Evolutionary conservation across 2,888 invertebrate species (phyloP).

Genomic region (Tenthredo scrophulariae): DNA sequence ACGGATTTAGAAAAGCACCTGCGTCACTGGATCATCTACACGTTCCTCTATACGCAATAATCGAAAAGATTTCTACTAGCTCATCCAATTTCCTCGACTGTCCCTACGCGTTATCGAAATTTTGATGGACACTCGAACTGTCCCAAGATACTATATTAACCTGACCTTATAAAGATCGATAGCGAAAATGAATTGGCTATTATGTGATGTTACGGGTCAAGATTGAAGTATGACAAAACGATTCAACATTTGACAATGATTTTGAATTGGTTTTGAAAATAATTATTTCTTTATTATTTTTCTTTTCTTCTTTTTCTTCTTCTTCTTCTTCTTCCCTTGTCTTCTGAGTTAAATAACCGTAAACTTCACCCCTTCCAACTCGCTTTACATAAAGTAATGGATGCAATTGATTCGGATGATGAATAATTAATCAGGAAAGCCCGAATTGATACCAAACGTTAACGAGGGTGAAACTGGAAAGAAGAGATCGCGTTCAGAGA

Average conservation of each 20-base stretch:
- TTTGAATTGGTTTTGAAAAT: not conserved
- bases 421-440: not conserved
- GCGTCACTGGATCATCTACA: not conserved
- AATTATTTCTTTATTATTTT: not conserved
- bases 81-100: constrained; percentile 37
- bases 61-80: not conserved
- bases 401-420: not conserved
- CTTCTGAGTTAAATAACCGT: not conserved
- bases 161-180: constrained; percentile 6
- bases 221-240: not conserved
- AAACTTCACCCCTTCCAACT: not conserved
- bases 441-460: not conserved
- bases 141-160: not conserved
- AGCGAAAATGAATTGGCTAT: not conserved
- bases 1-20: constrained; percentile 28
- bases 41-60: not conserved
- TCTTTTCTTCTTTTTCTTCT: not conserved
- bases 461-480: not conserved
- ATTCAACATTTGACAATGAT: not conserved
- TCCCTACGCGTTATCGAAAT: constrained; percentile 33
- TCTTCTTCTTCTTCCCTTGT: not conserved
- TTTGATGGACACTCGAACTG: constrained; percentile 36
- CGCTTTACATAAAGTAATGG: not conserved
- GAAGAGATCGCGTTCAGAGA: not conserved
- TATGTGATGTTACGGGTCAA: not conserved